Base-by-base conservation (phyloP, 92 coral and sea anemone genomes). In the Actinernus sp. region DNA sequence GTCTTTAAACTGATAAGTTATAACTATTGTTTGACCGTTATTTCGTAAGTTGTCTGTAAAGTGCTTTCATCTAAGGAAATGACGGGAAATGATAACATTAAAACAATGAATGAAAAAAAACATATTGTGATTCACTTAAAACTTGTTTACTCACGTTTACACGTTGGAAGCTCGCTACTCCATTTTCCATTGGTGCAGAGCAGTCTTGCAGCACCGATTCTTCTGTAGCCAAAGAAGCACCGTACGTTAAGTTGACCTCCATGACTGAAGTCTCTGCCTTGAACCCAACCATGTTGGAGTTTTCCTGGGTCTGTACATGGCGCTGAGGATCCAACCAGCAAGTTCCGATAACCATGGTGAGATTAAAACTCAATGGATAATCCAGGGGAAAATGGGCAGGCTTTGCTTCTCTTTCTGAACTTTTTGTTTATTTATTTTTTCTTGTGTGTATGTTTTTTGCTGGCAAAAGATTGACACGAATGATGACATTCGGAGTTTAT, bases 141-240 rank as follows among this genome's bases (percentile, higher is more conserved):
- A n/a, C n/a, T n/a, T n/a, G n/a, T n/a, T n/a, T 61, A 23, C 71
- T 25, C 46, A 70, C 86, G 73, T 79, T 61, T 44, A 55, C 86
- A 79, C 23, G 68, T 39, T 22, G 79, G 79, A 22, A 68, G 13
- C 8, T 43, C 61, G 27, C 2, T 54, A 30, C 49, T 79, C 79
- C 86, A 87, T 34, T 61, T 33, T 18, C 93, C 88, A 39, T 73
- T 31, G 12, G 25, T 34, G 12, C 81, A 73, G 4, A 20, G 20
- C 19, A 55, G 31, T 0, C 1, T 3, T 22, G 30, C 14, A 0
- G 24, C 52, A 31, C 81, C 81, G 36, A 30, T 43, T 30, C 18
- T 65, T 30, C 27, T 81, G 53, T 74, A 81, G 14, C 62, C 76
- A 37, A 47, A 34, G 36, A 40, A 26, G 52, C 97, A 86, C 23